Base-by-base conservation (phyloP, 1,140 invertebrate species). In the Bactericera cockerelli region DNA sequence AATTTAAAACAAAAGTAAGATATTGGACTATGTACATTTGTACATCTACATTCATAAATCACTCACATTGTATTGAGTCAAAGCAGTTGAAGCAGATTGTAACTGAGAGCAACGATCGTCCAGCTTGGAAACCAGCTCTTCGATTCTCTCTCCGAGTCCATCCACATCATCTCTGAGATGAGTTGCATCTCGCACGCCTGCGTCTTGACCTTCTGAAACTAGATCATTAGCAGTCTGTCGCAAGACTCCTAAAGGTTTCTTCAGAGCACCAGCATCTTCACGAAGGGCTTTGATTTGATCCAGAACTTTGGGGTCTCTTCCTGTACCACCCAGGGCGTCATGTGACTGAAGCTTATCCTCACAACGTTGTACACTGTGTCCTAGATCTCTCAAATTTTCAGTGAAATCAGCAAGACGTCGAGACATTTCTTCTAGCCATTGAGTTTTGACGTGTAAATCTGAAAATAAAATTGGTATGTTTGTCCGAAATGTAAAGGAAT, bases 341-440 rank as follows among this genome's bases (percentile, higher is more conserved):
- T 91, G 87, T 14, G 86, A 84, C 14, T 83, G 79, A 2, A 91
- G 69, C 66, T 84, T 84, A 71, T 96, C 91, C 74, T 95, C 91
- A 70, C 89, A 89, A 49, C 90, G 78, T 63, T 86, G 82, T 19
- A 96, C 74, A 2, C 81, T 78, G 61, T 90, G 86, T 63, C 87
- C 82, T 16, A 93, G 74, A 62, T 88, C 88, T 25, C 90, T 77
- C 16, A 90, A 71, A 61, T 85, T 85, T 65, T 97, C 93, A 59
- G 82, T 82, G 67, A 93, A 91, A 57, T 95, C 89, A 53, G 80
- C 77, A 42, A 97, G 74, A 59, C 85, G 83, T 49, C 87, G 81
- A 1, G 83, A 80, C 16, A 87, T 83, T 61, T 91, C 88, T 73
- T 96, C 92, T 49, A 96, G 73, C 67, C 83, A 77, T 73, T 89